Evolutionary conservation across 2,113 vertebrate genomes (phyloP), one percentile per base, ranked within the genome.

Genomic region (Eolophus roseicapilla): DNA sequence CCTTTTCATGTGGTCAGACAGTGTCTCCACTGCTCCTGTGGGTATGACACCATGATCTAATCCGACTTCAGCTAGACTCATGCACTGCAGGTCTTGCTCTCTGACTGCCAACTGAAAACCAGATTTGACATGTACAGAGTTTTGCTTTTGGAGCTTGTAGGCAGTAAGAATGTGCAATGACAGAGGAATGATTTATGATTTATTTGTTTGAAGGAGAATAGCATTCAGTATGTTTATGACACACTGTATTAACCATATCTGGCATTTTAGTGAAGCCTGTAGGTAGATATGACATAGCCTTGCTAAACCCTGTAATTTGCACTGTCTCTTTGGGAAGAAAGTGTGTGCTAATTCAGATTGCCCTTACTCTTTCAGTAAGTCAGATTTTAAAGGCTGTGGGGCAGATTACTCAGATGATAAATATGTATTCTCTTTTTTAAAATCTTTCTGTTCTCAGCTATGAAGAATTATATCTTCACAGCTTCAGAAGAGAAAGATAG

Each of bases 181-280:
- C 89, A 92, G 76, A 82, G 13, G 44, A 95, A 82, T 88, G 81
- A 95, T 95, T 96, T 94, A 93, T 93, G 83, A 88, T 83, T 83
- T 97, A 77, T 95, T 93, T 95, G 86, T 95, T 63, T 95, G 77
- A 95, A 91, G 29, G 46, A 94, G 76, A 93, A 78, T 59, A 92
- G 13, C 35, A 67, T 91, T 84, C 73, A 75, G 55, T 50, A 64
- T 92, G 88, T 92, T 93, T 92, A 84, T 88, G 83, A 81, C 86
- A 82, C 24, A 84, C 39, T 92, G 25, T 82, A 88, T 95, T 96
- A 95, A 95, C 65, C 33, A n/a, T 50, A 92, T 84, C 73, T 88
- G 89, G 55, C 91, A 82, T 86, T 92, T 84, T 81, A 92, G 46
- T 78, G 77, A 63, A 91, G 88, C 80, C 77, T 92, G 71, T 84